Conservation (phyloP, 2,888 invertebrate species). For the Drosophila dives region DNA sequence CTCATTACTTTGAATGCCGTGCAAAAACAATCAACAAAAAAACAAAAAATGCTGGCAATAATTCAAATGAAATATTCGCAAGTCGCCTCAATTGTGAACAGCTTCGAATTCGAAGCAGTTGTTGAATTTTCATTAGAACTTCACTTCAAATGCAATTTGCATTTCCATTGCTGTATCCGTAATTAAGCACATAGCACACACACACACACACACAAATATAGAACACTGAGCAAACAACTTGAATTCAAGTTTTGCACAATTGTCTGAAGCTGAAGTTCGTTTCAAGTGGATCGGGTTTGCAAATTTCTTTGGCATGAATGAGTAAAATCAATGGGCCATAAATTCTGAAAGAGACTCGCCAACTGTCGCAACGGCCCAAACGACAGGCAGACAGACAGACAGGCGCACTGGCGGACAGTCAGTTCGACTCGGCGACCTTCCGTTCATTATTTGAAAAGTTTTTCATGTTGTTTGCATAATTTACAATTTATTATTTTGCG, state of each 20-base stretch:
- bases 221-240: slow-evolving; percentile 39
- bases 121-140: slow-evolving; percentile 47
- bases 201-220: slow-evolving; percentile 25
- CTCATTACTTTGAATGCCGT: slow-evolving; percentile 53
- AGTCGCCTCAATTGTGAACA: slow-evolving; percentile 50
- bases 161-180: slow-evolving; percentile 25
- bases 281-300: slow-evolving; percentile 72
- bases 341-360: slow-evolving; percentile 48
- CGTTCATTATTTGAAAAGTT: slow-evolving; percentile 66
- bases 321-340: slow-evolving; percentile 55
- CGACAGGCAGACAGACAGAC: not conserved
- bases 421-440: slow-evolving; percentile 51
- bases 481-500: slow-evolving; percentile 78
- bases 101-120: slow-evolving; percentile 28
- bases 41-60: slow-evolving; percentile 36
- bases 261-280: slow-evolving; percentile 24
- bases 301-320: slow-evolving; percentile 70
- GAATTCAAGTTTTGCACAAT: slow-evolving; percentile 47
- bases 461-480: slow-evolving; percentile 77
- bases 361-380: slow-evolving; percentile 33
- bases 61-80: slow-evolving; percentile 62
- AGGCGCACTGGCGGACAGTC: not conserved
- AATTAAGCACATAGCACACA: slow-evolving; percentile 44
- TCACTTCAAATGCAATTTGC: slow-evolving; percentile 42
- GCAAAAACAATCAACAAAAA: slow-evolving; percentile 14